Conservation (phyloP, 2,797 vertebrate genomes). For the Menidia menidia region DNA sequence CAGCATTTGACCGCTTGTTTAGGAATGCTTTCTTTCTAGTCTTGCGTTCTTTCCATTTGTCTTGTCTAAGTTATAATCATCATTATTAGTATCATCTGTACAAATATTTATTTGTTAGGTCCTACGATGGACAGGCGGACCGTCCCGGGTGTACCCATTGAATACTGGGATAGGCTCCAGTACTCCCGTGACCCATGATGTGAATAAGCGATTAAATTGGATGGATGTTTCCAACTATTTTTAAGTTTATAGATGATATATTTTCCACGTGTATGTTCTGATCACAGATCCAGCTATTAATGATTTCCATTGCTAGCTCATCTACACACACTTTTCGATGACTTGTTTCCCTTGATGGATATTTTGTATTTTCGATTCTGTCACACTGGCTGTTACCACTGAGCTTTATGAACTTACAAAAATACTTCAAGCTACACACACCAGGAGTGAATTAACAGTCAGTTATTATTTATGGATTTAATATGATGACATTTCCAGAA, state of each 20-base stretch:
- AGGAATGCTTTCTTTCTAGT: not conserved
- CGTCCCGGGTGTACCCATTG: too few relatives aligned
- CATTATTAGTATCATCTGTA: too few relatives aligned
- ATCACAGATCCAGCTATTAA: fast-evolving
- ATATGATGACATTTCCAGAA: too few relatives aligned
- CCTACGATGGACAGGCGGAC: too few relatives aligned
- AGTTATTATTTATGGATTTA: too few relatives aligned
- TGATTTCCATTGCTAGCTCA: not conserved
- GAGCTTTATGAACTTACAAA: too few relatives aligned
- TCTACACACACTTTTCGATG: not conserved
- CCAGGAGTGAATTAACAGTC: too few relatives aligned
- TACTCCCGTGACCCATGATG: too few relatives aligned
- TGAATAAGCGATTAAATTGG: too few relatives aligned
- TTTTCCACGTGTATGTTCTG: not conserved
- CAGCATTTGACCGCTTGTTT: constrained; percentile 2
- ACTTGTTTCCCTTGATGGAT: not conserved
- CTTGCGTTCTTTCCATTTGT: not conserved
- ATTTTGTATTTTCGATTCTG: not conserved
- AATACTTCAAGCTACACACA: too few relatives aligned
- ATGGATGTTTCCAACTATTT: not conserved
- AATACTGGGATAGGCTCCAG: too few relatives aligned
- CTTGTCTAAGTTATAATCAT: not conserved
- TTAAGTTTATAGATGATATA: not conserved
- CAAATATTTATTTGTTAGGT: too few relatives aligned
- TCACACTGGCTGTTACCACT: not conserved